Percentiles rank a stretch among this genome's conserved stretches.
These are phyloP conservation scores for Bedellia somnulentella DNA, from an alignment of 2,888 invertebrate species.

Conservation along the genomic window DNA sequence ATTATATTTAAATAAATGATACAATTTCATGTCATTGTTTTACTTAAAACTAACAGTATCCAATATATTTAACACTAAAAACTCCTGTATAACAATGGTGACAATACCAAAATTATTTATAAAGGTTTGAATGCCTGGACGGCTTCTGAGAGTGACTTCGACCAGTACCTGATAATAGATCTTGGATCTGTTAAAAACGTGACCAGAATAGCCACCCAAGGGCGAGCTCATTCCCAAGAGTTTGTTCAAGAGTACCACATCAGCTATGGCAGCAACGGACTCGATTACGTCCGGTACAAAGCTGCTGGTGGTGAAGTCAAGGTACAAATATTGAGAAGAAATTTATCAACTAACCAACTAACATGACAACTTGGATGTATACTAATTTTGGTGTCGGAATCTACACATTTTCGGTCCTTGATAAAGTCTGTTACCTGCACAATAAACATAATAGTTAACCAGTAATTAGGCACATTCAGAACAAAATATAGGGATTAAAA, in stretches of 20 bases:
- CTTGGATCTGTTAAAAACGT: slow-evolving; percentile 86
- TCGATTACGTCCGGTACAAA: slow-evolving; percentile 87
- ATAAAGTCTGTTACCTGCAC: too few relatives aligned
- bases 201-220: slow-evolving; percentile 86
- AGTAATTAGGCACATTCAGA: too few relatives aligned
- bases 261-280: slow-evolving; percentile 88
- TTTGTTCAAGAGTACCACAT: slow-evolving; percentile 93
- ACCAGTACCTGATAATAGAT: slow-evolving; percentile 89
- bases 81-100: too few relatives aligned
- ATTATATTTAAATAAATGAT: too few relatives aligned
- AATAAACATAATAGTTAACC: too few relatives aligned
- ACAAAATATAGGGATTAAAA: too few relatives aligned
- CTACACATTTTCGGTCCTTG: too few relatives aligned
- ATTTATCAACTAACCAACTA: neutral
- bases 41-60: too few relatives aligned
- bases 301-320: slow-evolving; percentile 86
- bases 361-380: neutral
- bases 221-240: slow-evolving; percentile 86
- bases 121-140: slow-evolving; percentile 92
- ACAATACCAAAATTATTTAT: neutral
- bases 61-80: too few relatives aligned
- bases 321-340: slow-evolving; percentile 61
- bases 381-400: too few relatives aligned
- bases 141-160: slow-evolving; percentile 86
- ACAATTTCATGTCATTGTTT: too few relatives aligned